Evolutionary conservation across 2,888 invertebrate species (phyloP), one percentile per base, ranked within the genome.

Genomic region (Drosophila dives): DNA sequence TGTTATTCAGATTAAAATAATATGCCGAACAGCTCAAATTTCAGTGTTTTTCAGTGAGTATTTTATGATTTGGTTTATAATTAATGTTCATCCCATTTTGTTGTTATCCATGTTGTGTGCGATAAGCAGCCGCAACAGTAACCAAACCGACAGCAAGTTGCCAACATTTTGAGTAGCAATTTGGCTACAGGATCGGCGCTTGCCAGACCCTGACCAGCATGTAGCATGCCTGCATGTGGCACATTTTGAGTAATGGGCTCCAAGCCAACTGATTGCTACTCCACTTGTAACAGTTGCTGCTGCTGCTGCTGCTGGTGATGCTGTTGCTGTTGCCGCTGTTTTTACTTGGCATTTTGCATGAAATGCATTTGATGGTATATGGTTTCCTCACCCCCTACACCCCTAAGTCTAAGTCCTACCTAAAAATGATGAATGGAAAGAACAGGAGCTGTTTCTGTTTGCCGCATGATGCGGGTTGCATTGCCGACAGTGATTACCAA

Each of bases 121-220:
- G 40, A 42, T 56, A 56, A 56, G 40, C 56, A 49, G 12, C 45
- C 45, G 5, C 58, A 72, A 33, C 45, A 60, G 15, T 65, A 56
- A 3, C 17, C 33, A 12, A 53, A 40, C 7, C 36, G 58, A 32
- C 60, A 42, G 32, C 32, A 56, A 54, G 40, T 51, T 67, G 77
- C 80, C 81, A 76, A 76, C 77, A 76, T 72, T 80, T 80, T 80
- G 77, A 78, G 81, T 76, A 76, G 77, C 77, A 80, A 80, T 78
- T 78, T 80, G 64, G 77, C 56, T 50, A 36, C 17, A 29, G 15
- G 23, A 26, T 50, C 36, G 36, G 62, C 10, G 45, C 15, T 26
- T 58, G 48, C 48, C 72, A 61, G 26, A 59, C 45, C 61, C 20
- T 4, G 3, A 1, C 50, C 5, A 17, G 23, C n/a, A 26, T 32